phyloP scores from a whole-genome alignment of 2,888 invertebrate species.

The Melolontha melolontha region DNA sequence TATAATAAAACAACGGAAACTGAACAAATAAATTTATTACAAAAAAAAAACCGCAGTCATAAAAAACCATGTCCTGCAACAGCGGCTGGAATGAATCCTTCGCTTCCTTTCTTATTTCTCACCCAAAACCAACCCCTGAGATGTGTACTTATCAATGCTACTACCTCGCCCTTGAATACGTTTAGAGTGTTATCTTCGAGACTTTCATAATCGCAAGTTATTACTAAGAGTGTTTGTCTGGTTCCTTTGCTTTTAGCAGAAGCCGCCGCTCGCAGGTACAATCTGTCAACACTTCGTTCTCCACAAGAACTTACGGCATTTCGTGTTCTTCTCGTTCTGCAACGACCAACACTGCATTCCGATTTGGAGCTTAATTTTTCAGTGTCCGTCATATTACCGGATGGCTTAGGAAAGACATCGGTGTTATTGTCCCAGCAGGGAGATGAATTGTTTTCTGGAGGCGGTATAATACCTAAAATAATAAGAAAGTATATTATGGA shows the following conservation, averaged over 20 bases:
- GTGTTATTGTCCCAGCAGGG: constrained; percentile 87
- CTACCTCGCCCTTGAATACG: constrained; percentile 81
- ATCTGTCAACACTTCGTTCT: constrained; percentile 78
- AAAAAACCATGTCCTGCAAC: constrained; percentile 84
- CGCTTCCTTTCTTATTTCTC: constrained; percentile 75
- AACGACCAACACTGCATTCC: constrained; percentile 73
- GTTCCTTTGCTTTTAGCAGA: constrained; percentile 66
- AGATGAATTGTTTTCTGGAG: constrained; percentile 69
- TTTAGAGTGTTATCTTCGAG: constrained; percentile 71
- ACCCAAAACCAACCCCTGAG: constrained; percentile 82
- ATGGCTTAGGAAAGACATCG: constrained; percentile 83
- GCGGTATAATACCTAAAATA: constrained; percentile 62
- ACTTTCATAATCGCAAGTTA: constrained; percentile 75
- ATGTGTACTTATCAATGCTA: constrained; percentile 73
- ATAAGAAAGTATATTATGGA: constrained; percentile 3
- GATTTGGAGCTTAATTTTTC: constrained; percentile 77
- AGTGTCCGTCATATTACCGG: constrained; percentile 84
- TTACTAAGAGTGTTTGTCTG: constrained; percentile 78
- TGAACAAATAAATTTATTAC: constrained; percentile 18
- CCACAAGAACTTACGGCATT: constrained; percentile 68
- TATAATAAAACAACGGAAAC: constrained; percentile 26
- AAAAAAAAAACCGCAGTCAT: constrained; percentile 60
- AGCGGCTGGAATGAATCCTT: constrained; percentile 83
- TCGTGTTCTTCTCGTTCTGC: constrained; percentile 59
- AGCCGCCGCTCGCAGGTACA: constrained; percentile 75